Evolutionary conservation across 1,140 invertebrate genomes (phyloP).

Genomic region (Choristoneura fumiferana): DNA sequence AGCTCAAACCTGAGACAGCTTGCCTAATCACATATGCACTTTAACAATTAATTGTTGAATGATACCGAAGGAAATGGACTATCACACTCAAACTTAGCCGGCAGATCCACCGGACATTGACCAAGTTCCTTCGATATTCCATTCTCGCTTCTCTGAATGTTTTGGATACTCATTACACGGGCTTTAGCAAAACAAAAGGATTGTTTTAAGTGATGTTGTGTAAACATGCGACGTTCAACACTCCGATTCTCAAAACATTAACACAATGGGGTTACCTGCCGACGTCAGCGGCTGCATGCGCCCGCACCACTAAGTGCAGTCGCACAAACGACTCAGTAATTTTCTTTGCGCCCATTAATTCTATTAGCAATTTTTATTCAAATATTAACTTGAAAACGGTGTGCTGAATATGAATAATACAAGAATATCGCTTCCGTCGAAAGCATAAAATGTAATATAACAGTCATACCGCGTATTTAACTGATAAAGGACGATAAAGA

Average conservation of each 20-base stretch:
- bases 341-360: no score
- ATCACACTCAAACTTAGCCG: constrained; percentile 5
- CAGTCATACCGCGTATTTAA: neutral
- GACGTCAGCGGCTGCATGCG: neutral
- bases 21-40: constrained; percentile 9
- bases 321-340: no score
- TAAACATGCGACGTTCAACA: constrained; percentile 41
- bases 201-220: constrained; percentile 44
- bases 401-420: no score
- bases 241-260: constrained; percentile 39
- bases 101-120: constrained; percentile 55
- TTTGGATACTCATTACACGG: constrained; percentile 40
- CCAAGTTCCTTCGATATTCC: constrained; percentile 45
- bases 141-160: constrained; percentile 43
- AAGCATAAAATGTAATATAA: no score
- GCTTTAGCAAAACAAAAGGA: constrained; percentile 49
- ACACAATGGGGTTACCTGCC: constrained; percentile 11
- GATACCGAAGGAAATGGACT: neutral
- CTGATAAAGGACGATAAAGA: constrained; percentile 7
- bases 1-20: neutral
- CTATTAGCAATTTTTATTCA: no score
- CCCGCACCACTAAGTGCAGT: no score
- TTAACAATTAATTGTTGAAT: neutral
- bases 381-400: no score
- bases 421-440: no score